Base-by-base conservation (phyloP, 2,797 vertebrate genomes). In the Helostoma temminkii region DNA sequence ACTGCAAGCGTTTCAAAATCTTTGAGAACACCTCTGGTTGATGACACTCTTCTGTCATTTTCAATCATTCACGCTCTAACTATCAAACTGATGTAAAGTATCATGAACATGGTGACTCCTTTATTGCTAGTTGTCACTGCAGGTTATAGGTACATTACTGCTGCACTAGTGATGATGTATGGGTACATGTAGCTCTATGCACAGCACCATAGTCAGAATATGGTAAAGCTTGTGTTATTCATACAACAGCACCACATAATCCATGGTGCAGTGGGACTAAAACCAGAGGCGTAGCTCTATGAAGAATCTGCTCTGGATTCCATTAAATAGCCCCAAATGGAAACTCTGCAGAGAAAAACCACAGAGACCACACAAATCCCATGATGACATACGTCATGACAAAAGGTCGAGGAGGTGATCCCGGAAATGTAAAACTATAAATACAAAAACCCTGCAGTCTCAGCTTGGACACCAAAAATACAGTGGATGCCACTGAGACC, bases 391-490 rank as follows among this genome's bases (percentile, higher is more conserved):
- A 58, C 64, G 67, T 82, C 80, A 78, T 86, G 82, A 69, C 62
- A 66, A 81, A 76, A 71, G 87, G 88, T 87, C 79, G 68, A 48
- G 25, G 45, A 86, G 86, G 78, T 86, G 77, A 85, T 66, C 60
- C 75, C 70, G 49, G 81, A 83, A 84, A 82, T 83, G 83, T 81
- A 66, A 76, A 86, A 85, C 88, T 92, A 91, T 88, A 90, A 88
- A 92, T 92, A 91, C 82, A 76, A 67, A 76, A 89, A 87, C 62
- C 88, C 86, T 32, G 72, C 77, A 78, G 89, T 85, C 43, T 41
- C 72, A 53, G 73, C 66, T 46, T 30, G 78, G 85, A 88, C 82
- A 85, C 77, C 47, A 50, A 83, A 80, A 83, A 87, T 89, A 87
- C 68, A 11, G 49, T 7, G 9, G 73, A 78, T 73, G 78, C 88